Evolutionary conservation across 2,113 vertebrate genomes (phyloP).

Genomic region (Puffinus mauretanicus): DNA sequence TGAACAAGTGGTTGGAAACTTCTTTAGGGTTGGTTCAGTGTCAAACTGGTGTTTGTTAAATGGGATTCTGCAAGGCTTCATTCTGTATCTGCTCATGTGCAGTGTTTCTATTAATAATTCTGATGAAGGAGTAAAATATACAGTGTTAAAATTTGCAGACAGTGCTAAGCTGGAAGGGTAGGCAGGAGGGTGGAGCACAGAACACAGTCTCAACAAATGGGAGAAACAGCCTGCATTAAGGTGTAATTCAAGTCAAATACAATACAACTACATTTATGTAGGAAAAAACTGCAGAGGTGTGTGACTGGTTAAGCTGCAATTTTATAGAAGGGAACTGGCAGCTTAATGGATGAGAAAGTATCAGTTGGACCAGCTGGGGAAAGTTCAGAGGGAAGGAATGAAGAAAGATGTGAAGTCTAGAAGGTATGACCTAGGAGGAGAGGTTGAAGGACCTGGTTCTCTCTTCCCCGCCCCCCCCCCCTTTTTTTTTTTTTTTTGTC

Average conservation of each 20-base stretch:
- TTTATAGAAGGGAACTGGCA: neutral
- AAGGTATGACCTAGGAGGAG: neutral
- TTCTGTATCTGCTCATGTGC: neutral
- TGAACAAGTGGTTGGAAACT: neutral
- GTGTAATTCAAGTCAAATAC: neutral
- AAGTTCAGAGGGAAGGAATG: neutral
- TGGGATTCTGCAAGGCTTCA: neutral
- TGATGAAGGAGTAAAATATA: neutral
- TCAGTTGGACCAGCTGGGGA: neutral
- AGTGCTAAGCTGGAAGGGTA: neutral
- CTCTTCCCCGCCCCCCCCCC: too few relatives aligned
- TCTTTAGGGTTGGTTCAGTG: neutral
- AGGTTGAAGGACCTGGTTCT: neutral
- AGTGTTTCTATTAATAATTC: slow-evolving; percentile 9
- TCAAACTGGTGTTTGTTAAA: neutral
- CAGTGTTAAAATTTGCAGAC: neutral
- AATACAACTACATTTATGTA: neutral
- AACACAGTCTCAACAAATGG: neutral
- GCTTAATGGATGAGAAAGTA: neutral
- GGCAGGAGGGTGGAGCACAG: neutral
- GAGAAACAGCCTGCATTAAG: neutral
- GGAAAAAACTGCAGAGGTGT: neutral
- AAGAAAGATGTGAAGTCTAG: neutral
- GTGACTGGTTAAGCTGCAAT: neutral
- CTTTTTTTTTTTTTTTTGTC: neutral